These are phyloP conservation scores for Melanotaenia boesemani DNA, from an alignment of 2,797 vertebrate genomes.

Conservation along the genomic window DNA sequence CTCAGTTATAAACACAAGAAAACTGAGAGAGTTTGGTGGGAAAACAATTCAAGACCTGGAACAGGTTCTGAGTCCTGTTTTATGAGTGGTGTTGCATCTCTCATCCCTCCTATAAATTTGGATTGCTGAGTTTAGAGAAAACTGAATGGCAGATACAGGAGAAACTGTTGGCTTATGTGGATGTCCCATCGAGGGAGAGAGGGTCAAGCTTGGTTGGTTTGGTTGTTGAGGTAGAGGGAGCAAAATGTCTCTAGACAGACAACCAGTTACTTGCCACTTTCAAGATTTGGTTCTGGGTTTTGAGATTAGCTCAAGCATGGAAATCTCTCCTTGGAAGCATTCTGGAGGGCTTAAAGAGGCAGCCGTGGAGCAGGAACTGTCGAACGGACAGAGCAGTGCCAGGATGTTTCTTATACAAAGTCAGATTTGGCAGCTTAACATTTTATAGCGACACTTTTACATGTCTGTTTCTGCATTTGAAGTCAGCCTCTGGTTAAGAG, in stretches of 20 bases:
- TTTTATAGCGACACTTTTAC: constrained; percentile 12
- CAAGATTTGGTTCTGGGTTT: constrained; percentile 76
- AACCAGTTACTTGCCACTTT: constrained; percentile 68
- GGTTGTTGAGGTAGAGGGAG: constrained; percentile 76
- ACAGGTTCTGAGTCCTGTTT: constrained; percentile 44
- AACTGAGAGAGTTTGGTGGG: constrained; percentile 34
- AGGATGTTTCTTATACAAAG: constrained; percentile 21
- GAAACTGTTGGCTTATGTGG: constrained; percentile 50
- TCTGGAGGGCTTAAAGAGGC: constrained; percentile 68
- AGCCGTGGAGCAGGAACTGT: constrained; percentile 46
- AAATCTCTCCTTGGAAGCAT: constrained; percentile 68
- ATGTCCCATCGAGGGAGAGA: constrained; percentile 58
- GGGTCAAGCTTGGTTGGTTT: constrained; percentile 67
- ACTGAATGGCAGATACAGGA: constrained; percentile 48
- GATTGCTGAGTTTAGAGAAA: constrained; percentile 57
- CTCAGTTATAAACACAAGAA: constrained; percentile 32
- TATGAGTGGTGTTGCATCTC: constrained; percentile 54
- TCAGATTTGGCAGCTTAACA: constrained; percentile 31
- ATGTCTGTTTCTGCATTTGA: constrained; percentile 11
- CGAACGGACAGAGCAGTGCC: constrained; percentile 43
- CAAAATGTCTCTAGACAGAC: constrained; percentile 75
- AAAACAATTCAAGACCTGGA: constrained; percentile 65
- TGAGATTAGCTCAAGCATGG: constrained; percentile 81
- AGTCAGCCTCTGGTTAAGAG: constrained; percentile 5
- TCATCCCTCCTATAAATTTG: constrained; percentile 65